Conservation (phyloP, 2,113 vertebrate genomes). For the Coptodon rendalli region DNA sequence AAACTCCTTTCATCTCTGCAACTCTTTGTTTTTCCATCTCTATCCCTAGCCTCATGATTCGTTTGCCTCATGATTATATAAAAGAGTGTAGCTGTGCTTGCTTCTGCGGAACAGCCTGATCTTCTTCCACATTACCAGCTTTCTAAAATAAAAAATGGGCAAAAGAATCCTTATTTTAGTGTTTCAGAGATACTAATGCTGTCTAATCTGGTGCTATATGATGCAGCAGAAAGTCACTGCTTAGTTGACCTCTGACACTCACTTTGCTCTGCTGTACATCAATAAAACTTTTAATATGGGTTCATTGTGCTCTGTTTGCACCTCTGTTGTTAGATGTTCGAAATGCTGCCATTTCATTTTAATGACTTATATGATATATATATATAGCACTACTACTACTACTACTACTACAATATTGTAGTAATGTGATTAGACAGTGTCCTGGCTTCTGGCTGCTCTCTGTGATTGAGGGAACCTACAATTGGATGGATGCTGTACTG, state of each 20-base stretch:
- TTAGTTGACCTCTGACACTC: background rate
- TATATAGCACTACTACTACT: background rate
- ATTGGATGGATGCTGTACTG: constrained; percentile 42
- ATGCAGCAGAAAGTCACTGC: constrained; percentile 23
- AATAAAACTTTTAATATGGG: constrained; percentile 46
- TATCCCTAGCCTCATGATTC: background rate
- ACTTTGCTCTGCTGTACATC: constrained; percentile 8
- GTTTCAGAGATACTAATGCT: constrained; percentile 20
- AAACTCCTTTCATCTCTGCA: background rate
- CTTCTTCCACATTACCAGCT: constrained; percentile 19
- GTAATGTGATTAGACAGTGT: background rate
- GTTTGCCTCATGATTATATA: constrained; percentile 3
- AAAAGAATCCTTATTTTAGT: constrained; percentile 22
- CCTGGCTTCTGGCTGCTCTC: background rate
- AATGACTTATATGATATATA: background rate
- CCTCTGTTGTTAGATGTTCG: background rate
- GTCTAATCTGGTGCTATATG: constrained; percentile 19
- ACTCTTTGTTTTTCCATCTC: constrained; percentile 5
- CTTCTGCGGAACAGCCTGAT: background rate
- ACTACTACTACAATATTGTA: background rate
- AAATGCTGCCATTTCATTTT: background rate
- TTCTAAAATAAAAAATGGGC: background rate
- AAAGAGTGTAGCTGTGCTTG: constrained; percentile 26
- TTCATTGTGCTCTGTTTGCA: background rate
- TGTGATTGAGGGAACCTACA: background rate